Evolutionary conservation across 2,113 vertebrate species (phyloP), one percentile per base, ranked within the genome.

Genomic region (Stigmatopora nigra): DNA sequence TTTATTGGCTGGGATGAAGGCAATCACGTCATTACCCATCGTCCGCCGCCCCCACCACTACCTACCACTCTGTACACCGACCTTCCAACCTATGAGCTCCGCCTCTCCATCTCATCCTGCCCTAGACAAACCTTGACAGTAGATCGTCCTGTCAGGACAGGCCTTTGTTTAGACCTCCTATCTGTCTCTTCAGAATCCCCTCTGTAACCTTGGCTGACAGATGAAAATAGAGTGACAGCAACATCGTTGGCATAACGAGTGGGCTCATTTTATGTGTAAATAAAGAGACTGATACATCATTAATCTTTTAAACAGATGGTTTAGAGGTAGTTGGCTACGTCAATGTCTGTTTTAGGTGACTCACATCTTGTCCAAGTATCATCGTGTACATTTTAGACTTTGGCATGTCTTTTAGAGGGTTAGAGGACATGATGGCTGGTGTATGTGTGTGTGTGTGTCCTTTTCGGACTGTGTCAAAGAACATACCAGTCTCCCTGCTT

Each of bases 1-100:
- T 91, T 90, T 91, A 91, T 91, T 92, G 91, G 89, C 87, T 60
- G 52, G 84, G 83, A 87, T 81, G 83, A 90, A 88, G 85, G 79
- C 83, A 84, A 91, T 91, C 87, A 90, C 91, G 89, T 92, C 91
- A 92, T 88, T 78, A 75, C 77, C 64, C 86, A 85, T 85, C 83
- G 68, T 64, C 75, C 52, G 79, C 81, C 62, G 63, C 74, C 78
- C 63, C 25, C 63, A 52, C 63, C 63, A 11, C 46, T 19, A 14
- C 48, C 25, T 31, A 48, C 63, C n/a, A 64, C 35, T 61, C 59
- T 22, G 38, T 60, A 46, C 59, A 61, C 59, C 38, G 45, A 45
- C 36, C 59, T 61, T 12, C 38, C 59, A 38, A 61, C 59, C 59
- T 61, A 45, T 31, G 10, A 15, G 73, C 77, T 73, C 80, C 72